Conservation (phyloP, 2,797 vertebrate genomes). For the Oreortyx pictus region DNA sequence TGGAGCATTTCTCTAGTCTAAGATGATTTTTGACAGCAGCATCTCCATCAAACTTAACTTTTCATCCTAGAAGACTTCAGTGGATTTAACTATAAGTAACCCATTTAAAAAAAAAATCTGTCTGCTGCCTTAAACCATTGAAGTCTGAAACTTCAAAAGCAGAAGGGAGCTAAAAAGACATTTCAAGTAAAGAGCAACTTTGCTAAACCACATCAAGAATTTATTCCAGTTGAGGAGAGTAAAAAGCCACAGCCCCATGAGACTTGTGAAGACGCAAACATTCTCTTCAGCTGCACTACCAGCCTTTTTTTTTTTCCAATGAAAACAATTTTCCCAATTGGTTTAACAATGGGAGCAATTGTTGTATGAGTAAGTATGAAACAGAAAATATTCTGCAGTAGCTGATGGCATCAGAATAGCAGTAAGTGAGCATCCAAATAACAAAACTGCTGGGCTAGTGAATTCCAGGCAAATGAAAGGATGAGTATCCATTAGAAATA, state of each 20-base stretch:
- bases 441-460: not conserved
- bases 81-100: not conserved
- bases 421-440: not conserved
- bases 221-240: not conserved
- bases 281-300: not conserved
- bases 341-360: not conserved
- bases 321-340: constrained; percentile 6
- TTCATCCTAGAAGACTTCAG: constrained; percentile 30
- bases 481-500: not conserved
- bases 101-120: not conserved
- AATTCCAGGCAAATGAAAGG: not conserved
- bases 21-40: not conserved
- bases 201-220: not conserved
- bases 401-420: not conserved
- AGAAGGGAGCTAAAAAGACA: not conserved
- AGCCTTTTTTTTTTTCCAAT: not conserved
- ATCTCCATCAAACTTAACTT: constrained; percentile 39
- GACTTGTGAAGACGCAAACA: not conserved
- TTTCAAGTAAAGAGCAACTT: not conserved
- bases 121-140: not conserved
- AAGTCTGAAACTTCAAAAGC: not conserved
- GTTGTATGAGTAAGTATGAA: not conserved
- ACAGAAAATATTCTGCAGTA: constrained; percentile 1
- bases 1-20: constrained; percentile 8
- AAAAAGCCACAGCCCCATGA: not conserved